phyloP scores from a whole-genome alignment of 2,888 invertebrate species.

The Ormyrus rosae region DNA sequence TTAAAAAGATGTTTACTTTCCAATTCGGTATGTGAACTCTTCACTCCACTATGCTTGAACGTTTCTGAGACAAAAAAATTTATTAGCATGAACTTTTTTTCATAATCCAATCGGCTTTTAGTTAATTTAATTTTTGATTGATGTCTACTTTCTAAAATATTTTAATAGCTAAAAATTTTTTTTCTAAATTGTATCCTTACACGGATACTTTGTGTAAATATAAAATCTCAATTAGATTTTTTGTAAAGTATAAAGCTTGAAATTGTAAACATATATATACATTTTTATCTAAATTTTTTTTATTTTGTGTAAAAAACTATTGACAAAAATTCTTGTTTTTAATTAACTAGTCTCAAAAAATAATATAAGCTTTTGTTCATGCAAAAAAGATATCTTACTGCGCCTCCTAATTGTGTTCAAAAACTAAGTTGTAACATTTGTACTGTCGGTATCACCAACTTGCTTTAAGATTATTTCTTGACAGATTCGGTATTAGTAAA shows the following conservation, averaged over 20 bases:
- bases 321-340: constrained; percentile 20
- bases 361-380: constrained; percentile 29
- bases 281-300: constrained; percentile 35
- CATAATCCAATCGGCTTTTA: background rate
- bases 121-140: constrained; percentile 31
- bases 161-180: constrained; percentile 8
- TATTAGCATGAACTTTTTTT: constrained; percentile 14
- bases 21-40: constrained; percentile 15
- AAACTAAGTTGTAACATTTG: constrained; percentile 22
- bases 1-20: constrained; percentile 11
- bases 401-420: constrained; percentile 16
- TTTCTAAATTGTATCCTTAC: constrained; percentile 29
- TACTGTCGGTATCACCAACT: background rate
- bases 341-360: constrained; percentile 41
- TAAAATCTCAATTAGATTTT: constrained; percentile 31
- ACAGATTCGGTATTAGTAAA: constrained; percentile 19
- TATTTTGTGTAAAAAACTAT: constrained; percentile 34
- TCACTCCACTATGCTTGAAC: constrained; percentile 27
- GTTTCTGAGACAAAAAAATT: constrained; percentile 9
- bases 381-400: constrained; percentile 15
- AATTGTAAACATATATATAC: constrained; percentile 20
- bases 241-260: constrained; percentile 26
- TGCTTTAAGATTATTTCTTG: constrained; percentile 16
- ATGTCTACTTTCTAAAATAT: constrained; percentile 23
- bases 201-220: constrained; percentile 29